Percentiles rank a stretch among this genome's conserved stretches.
These are phyloP conservation scores for Psettodes erumei DNA, from an alignment of 2,113 vertebrate genomes.

Conservation along the genomic window DNA sequence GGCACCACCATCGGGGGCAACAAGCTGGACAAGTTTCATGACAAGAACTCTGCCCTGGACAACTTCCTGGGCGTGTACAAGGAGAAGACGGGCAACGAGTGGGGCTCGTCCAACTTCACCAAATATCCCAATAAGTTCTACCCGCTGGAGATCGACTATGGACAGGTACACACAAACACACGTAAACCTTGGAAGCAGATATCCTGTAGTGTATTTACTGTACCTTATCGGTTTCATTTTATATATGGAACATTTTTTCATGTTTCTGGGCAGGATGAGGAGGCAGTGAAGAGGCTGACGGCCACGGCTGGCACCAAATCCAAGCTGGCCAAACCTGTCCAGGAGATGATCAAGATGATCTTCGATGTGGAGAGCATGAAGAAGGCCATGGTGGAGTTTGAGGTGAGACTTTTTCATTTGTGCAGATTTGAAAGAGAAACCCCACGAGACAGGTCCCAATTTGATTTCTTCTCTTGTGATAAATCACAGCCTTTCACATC, in stretches of 20 bases:
- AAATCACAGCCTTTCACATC: neutral
- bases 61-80: conserved; percentile 94
- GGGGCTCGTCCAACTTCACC: conserved; percentile 92
- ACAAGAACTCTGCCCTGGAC: conserved; percentile 92
- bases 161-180: conserved; percentile 86
- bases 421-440: neutral
- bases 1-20: conserved; percentile 96
- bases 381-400: conserved; percentile 99
- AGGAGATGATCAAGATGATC: conserved; percentile 95
- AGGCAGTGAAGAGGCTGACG: conserved; percentile 93
- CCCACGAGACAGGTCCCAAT: neutral
- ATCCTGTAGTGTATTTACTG: neutral
- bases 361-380: conserved; percentile 99
- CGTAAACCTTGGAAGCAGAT: neutral
- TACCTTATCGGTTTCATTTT: neutral
- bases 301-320: conserved; percentile 91
- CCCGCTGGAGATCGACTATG: conserved; percentile 97
- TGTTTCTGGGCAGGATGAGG: conserved; percentile 88
- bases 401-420: conserved; percentile 79
- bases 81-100: conserved; percentile 96
- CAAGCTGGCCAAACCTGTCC: conserved; percentile 89
- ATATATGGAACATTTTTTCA: neutral
- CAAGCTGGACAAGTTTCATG: conserved; percentile 94
- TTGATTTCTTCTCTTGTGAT: no score
- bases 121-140: conserved; percentile 99